phyloP scores from a whole-genome alignment of 1,140 invertebrate genomes.

The Drosophila micromelanica region DNA sequence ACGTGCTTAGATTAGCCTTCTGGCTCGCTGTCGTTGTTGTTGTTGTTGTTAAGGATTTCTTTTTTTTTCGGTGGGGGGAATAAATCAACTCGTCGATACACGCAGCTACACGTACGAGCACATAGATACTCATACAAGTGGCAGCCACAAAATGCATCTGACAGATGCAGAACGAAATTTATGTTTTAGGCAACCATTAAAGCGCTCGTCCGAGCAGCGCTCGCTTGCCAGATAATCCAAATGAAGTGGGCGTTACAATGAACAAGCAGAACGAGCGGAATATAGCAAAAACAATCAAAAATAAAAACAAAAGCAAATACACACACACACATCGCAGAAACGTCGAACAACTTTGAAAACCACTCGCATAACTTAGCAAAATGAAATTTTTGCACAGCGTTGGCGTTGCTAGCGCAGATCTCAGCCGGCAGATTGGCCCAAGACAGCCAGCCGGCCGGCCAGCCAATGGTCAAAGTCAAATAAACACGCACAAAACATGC shows the following conservation, averaged over 20 bases:
- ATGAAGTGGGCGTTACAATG: constrained; percentile 69
- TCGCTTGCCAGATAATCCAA: constrained; percentile 56
- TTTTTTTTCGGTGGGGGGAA: constrained; percentile 18
- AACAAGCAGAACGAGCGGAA: constrained; percentile 9
- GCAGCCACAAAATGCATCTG: constrained; percentile 63
- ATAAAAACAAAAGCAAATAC: constrained; percentile 27
- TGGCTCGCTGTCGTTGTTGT: constrained; percentile 22
- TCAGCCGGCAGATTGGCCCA: constrained; percentile 44
- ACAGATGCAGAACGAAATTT: constrained; percentile 78
- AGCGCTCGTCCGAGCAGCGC: constrained; percentile 22
- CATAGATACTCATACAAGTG: constrained; percentile 22
- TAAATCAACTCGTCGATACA: constrained; percentile 58
- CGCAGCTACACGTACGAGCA: constrained; percentile 6
- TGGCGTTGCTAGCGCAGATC: constrained; percentile 70
- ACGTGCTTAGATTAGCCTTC: constrained; percentile 72
- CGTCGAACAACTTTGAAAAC: constrained; percentile 32
- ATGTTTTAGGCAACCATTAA: constrained; percentile 69
- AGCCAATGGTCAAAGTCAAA: constrained; percentile 67
- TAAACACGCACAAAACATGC: constrained; percentile 68
- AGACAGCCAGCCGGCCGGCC: constrained; percentile 3
- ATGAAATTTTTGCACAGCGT: constrained; percentile 45
- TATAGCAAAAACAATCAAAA: constrained; percentile 43
- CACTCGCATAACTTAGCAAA: constrained; percentile 38
- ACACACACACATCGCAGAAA: not conserved
- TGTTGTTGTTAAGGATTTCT: not conserved